Evolutionary conservation across 2,113 vertebrate genomes (phyloP).

Genomic region (Lamprotornis superbus): DNA sequence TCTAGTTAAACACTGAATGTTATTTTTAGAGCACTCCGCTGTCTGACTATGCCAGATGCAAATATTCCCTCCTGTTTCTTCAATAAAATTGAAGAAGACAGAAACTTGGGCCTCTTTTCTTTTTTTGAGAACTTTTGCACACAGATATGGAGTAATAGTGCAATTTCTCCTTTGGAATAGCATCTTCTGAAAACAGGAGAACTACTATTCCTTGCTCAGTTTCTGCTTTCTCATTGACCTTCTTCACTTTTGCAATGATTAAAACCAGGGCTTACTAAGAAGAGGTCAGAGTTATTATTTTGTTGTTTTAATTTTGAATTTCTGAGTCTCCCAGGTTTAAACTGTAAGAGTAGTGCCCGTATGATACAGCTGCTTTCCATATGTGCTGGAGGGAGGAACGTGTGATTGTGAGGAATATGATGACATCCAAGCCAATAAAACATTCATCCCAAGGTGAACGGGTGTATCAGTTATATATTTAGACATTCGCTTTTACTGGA

Average conservation of each 20-base stretch:
- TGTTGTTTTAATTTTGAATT: neutral
- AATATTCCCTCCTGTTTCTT: neutral
- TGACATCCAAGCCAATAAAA: constrained; percentile 46
- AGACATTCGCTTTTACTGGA: neutral
- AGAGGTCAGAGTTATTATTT: neutral
- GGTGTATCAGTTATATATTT: constrained; percentile 58
- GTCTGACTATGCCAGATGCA: neutral
- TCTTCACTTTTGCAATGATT: neutral
- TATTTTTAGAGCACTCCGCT: neutral
- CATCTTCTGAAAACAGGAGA: neutral
- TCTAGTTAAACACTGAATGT: neutral
- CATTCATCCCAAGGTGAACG: constrained; percentile 50
- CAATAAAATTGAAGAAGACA: neutral
- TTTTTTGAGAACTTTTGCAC: neutral
- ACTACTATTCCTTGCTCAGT: neutral
- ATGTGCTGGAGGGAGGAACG: constrained; percentile 5
- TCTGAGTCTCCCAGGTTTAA: neutral
- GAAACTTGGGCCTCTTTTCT: neutral
- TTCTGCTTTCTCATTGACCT: neutral
- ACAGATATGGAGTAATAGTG: neutral
- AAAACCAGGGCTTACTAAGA: neutral
- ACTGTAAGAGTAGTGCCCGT: neutral
- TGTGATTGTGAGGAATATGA: constrained; percentile 34
- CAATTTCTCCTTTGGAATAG: neutral
- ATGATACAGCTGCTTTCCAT: constrained; percentile 38